These are phyloP conservation scores for Gastracanthus pulcherrimus DNA, from an alignment of 2,888 invertebrate genomes.

Conservation along the genomic window DNA sequence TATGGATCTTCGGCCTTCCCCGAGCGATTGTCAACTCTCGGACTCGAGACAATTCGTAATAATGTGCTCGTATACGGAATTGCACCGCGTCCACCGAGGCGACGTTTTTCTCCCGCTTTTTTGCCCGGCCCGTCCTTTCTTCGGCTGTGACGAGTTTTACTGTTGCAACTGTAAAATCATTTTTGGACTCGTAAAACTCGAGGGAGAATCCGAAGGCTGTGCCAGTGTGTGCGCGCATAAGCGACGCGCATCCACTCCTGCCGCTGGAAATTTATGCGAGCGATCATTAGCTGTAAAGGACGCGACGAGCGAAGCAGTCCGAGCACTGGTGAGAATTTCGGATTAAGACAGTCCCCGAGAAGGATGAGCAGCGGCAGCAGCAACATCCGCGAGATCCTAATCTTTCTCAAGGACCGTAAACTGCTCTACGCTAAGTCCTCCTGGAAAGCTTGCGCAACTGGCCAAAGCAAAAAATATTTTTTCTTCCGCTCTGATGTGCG, in stretches of 20 bases:
- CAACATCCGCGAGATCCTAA: conserved; percentile 53
- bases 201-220: conserved; percentile 56
- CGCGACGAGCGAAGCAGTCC: background rate
- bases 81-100: conserved; percentile 23
- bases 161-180: conserved; percentile 67
- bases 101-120: background rate
- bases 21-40: conserved; percentile 61
- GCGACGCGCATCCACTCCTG: conserved; percentile 30
- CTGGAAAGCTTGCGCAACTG: conserved; percentile 37
- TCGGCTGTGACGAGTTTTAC: conserved; percentile 59
- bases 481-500: background rate
- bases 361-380: conserved; percentile 17
- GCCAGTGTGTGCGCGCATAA: background rate
- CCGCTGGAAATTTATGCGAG: conserved; percentile 62
- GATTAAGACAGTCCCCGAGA: conserved; percentile 34
- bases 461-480: conserved; percentile 4
- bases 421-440: background rate
- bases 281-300: conserved; percentile 64
- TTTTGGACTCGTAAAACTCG: conserved; percentile 65
- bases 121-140: background rate
- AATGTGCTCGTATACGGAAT: conserved; percentile 63
- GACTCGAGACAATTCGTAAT: conserved; percentile 67
- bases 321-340: conserved; percentile 5
- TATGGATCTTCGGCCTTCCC: conserved; percentile 7
- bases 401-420: conserved; percentile 45